Conservation (phyloP, 2,113 vertebrate species). For the Psettodes erumei region DNA sequence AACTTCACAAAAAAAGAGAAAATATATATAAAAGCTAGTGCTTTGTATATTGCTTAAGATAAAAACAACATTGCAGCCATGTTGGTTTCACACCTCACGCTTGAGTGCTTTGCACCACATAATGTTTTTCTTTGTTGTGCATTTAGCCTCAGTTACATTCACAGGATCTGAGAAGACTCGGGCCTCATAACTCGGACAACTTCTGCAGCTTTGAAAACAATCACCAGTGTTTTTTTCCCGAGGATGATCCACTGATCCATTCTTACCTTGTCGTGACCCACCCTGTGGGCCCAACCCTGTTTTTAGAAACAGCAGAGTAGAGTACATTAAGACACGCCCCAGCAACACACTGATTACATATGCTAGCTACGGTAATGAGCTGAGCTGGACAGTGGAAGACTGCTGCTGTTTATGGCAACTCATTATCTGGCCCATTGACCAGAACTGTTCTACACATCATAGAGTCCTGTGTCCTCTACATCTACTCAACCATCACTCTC, state of each 20-base stretch:
- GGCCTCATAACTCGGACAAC: slow-evolving; percentile 11
- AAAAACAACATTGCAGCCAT: neutral
- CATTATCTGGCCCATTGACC: slow-evolving; percentile 85
- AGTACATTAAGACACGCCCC: slow-evolving; percentile 83
- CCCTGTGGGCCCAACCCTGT: slow-evolving; percentile 65
- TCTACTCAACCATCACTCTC: slow-evolving; percentile 74
- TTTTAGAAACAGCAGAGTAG: slow-evolving; percentile 77
- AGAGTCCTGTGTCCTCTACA: slow-evolving; percentile 80
- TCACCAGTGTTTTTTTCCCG: slow-evolving; percentile 49
- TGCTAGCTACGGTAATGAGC: slow-evolving; percentile 80
- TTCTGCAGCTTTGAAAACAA: slow-evolving; percentile 58
- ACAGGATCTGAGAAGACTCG: slow-evolving; percentile 4
- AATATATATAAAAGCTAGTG: slow-evolving; percentile 32
- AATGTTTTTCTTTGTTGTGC: neutral
- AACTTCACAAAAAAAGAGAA: slow-evolving; percentile 26
- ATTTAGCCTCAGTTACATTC: slow-evolving; percentile 12
- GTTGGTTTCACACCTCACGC: slow-evolving; percentile 2
- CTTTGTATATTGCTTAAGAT: slow-evolving; percentile 20
- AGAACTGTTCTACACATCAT: slow-evolving; percentile 82
- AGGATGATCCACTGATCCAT: slow-evolving; percentile 67
- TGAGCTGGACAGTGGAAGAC: slow-evolving; percentile 80
- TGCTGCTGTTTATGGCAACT: slow-evolving; percentile 84
- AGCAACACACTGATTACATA: slow-evolving; percentile 83
- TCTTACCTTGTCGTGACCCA: slow-evolving; percentile 76
- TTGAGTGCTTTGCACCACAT: neutral